A percentile compares a stretch with the other conserved stretches of the same genome.
Evolutionary conservation across 1,140 invertebrate genomes (phyloP).

Genomic region (Musca vetustissima): DNA sequence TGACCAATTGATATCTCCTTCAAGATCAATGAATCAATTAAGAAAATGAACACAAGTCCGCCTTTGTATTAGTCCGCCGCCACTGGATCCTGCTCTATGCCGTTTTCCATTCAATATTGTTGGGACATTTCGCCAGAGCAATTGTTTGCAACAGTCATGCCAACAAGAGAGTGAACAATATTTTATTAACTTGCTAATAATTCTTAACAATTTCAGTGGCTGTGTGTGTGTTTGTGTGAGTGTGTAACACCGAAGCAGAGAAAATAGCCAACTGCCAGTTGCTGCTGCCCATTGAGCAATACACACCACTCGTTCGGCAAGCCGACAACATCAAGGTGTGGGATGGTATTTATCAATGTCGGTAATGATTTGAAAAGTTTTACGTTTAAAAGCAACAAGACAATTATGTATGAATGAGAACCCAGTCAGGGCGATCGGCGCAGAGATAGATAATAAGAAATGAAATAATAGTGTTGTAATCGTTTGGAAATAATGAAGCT

Average conservation of each 20-base stretch:
- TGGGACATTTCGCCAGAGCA: background rate
- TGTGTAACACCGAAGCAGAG: background rate
- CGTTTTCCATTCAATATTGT: background rate
- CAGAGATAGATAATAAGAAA: too few relatives aligned
- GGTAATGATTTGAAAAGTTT: slow-evolving; percentile 19
- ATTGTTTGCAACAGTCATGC: background rate
- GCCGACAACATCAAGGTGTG: slow-evolving; percentile 16
- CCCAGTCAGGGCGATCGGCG: too few relatives aligned
- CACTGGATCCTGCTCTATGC: too few relatives aligned
- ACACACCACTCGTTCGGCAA: too few relatives aligned
- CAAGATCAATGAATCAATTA: slow-evolving; percentile 28
- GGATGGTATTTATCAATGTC: slow-evolving; percentile 26
- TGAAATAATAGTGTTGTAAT: too few relatives aligned
- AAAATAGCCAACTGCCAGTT: background rate
- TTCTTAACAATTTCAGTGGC: too few relatives aligned
- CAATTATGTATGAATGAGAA: background rate
- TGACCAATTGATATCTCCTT: slow-evolving; percentile 25
- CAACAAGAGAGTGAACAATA: slow-evolving; percentile 2
- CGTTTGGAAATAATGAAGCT: too few relatives aligned
- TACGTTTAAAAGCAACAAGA: slow-evolving; percentile 1
- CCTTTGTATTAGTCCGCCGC: slow-evolving; percentile 5
- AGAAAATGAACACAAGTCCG: slow-evolving; percentile 21
- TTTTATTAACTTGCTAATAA: slow-evolving; percentile 2
- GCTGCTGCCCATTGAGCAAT: background rate
- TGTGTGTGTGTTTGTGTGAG: background rate